A percentile compares a stretch with the other conserved stretches of the same genome.
Evolutionary conservation across 2,797 vertebrate species (phyloP).

Genomic region (Gobio occitaniae): DNA sequence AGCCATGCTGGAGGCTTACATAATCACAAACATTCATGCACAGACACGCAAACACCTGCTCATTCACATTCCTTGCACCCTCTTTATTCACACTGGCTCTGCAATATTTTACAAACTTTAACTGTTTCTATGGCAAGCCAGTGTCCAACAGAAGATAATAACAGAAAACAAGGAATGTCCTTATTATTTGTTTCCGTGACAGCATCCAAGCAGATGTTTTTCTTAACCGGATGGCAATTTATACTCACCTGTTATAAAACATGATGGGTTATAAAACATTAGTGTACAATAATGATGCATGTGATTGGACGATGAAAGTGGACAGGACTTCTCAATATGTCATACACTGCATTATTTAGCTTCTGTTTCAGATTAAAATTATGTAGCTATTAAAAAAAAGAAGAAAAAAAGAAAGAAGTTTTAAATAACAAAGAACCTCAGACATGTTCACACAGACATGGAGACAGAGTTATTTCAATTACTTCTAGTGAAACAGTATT

Average conservation of each 20-base stretch:
- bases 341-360: no score
- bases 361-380: no score
- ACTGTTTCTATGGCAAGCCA: not conserved
- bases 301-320: not conserved
- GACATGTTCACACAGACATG: no score
- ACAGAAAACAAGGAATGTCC: not conserved
- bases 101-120: constrained; percentile 1
- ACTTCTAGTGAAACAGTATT: no score
- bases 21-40: not conserved
- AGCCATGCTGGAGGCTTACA: not conserved
- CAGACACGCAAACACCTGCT: not conserved
- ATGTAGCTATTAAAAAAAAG: no score
- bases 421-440: no score
- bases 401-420: no score
- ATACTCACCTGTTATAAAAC: not conserved
- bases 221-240: not conserved
- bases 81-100: not conserved
- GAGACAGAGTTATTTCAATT: no score
- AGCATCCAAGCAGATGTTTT: not conserved
- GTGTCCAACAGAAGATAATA: not conserved
- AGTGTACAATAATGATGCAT: not conserved
- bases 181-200: not conserved
- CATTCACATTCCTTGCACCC: not conserved
- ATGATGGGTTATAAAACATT: not conserved
- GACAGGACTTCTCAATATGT: no score